Base-by-base conservation (phyloP, 2,797 vertebrate genomes). In the Microtus agrestis region DNA sequence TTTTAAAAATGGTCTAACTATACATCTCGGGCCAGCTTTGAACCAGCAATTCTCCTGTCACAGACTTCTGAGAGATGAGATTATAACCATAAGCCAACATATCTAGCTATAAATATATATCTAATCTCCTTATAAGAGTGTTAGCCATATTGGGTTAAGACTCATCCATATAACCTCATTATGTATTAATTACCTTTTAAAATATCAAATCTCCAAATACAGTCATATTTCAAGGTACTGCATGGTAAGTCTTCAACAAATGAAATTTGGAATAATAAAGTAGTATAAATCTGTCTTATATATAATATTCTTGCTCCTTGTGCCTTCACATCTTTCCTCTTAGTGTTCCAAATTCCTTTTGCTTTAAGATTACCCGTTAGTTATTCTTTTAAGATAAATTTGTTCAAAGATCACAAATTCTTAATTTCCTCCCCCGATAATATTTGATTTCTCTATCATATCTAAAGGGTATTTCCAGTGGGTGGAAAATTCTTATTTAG, bases 261-360 rank as follows among this genome's bases (percentile, higher is more conserved):
- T 11, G 48, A 63, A 79, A 95, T 54, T 63, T 27, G 29, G 21
- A 40, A 21, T 19, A 61, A 59, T 56, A 56, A 56, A 56, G 34
- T 29, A 90, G 25, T 90, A 91, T 23, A 37, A 81, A 78, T 17
- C 21, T 84, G 48, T 34, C 89, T 56, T 76, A 87, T 92, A 78
- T 54, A 82, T 8, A 12, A 15, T 78, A 77, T 77, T 59, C 76
- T 87, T 82, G 10, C 34, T 92, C 79, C 27, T 81, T 81, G 34
- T 61, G 79, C 19, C 43, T 77, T n/a, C 23, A 56, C 43, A 56
- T 80, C 54, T 27, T 81, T 13, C n/a, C 46, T 51, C 46, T 81
- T 61, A 59, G 21, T 81, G n/a, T 81, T 81, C 34, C 54, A 37
- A 59, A 81, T 40, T 81, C 54, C 78, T 81, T 81, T 81, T 59